Evolutionary conservation across 2,113 vertebrate species (phyloP).

Genomic region (Tragelaphus strepsiceros): DNA sequence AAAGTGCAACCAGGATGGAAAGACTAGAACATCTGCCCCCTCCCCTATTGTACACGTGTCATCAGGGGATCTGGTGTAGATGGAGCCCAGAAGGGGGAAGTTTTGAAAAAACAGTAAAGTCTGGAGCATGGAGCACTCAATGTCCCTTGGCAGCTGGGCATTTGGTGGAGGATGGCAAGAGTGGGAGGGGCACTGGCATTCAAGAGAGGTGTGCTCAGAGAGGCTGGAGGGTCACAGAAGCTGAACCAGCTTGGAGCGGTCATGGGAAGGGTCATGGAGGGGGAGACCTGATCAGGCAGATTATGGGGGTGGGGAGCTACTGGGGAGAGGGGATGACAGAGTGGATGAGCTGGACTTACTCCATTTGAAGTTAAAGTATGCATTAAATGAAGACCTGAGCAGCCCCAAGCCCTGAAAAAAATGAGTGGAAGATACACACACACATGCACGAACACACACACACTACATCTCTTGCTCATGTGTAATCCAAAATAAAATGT

Average conservation of each 20-base stretch:
- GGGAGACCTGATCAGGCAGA: not conserved
- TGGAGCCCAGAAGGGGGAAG: not conserved
- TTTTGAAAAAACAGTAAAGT: not conserved
- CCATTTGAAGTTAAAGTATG: not conserved
- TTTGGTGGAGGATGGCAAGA: not conserved
- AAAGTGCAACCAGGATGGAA: not conserved
- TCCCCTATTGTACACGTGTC: not conserved
- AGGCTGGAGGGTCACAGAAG: not conserved
- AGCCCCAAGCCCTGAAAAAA: not conserved
- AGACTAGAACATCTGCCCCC: not conserved
- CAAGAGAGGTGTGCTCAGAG: no score
- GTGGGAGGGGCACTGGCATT: not conserved
- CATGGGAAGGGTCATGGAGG: not conserved
- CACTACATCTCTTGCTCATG: not conserved
- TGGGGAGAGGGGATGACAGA: not conserved
- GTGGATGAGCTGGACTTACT: not conserved
- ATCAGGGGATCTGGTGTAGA: not conserved
- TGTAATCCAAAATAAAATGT: conserved; percentile 19
- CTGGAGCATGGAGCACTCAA: no score
- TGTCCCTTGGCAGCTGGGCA: not conserved
- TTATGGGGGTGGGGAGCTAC: not conserved
- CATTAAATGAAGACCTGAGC: not conserved
- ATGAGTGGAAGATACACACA: not conserved
- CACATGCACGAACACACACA: not conserved
- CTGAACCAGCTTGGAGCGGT: not conserved